Conservation (phyloP, 2,888 invertebrate genomes). For the Dasysyrphus albostriatus region DNA sequence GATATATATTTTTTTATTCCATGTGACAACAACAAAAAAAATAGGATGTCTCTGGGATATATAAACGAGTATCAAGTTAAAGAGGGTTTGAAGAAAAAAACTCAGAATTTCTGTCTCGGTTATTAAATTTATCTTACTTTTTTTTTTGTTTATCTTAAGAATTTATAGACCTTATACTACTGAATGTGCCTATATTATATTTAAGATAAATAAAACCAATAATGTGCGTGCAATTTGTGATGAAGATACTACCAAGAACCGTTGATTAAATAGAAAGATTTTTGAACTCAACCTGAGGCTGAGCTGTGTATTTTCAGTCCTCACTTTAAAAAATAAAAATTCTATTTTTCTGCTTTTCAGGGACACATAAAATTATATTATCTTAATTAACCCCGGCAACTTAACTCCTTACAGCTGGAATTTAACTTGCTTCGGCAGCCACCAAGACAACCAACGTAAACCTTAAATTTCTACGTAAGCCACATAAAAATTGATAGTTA, state of each 20-base stretch:
- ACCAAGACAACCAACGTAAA: no score
- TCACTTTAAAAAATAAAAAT: no score
- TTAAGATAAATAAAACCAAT: constrained; percentile 45
- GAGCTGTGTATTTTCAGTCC: no score
- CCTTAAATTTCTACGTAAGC: no score
- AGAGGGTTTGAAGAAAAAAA: constrained; percentile 18
- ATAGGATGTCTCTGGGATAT: constrained; percentile 44
- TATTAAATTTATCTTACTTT: constrained; percentile 28
- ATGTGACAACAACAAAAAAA: constrained; percentile 29
- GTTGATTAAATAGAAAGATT: constrained; percentile 40
- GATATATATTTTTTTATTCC: constrained; percentile 41
- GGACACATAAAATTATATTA: no score
- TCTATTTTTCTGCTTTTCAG: not conserved
- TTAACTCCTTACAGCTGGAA: no score
- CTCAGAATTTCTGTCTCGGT: constrained; percentile 27
- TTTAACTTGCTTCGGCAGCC: no score
- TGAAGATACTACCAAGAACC: constrained; percentile 30
- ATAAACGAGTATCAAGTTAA: constrained; percentile 43
- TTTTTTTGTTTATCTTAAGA: constrained; percentile 30
- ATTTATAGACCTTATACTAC: constrained; percentile 20
- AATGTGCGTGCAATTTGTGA: constrained; percentile 44
- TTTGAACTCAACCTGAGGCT: not conserved
- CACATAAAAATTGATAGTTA: no score
- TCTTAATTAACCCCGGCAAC: no score
- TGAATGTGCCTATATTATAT: not conserved